These are phyloP conservation scores for Drosophila equinoxialis DNA, from an alignment of 1,140 invertebrate genomes.

Conservation along the genomic window DNA sequence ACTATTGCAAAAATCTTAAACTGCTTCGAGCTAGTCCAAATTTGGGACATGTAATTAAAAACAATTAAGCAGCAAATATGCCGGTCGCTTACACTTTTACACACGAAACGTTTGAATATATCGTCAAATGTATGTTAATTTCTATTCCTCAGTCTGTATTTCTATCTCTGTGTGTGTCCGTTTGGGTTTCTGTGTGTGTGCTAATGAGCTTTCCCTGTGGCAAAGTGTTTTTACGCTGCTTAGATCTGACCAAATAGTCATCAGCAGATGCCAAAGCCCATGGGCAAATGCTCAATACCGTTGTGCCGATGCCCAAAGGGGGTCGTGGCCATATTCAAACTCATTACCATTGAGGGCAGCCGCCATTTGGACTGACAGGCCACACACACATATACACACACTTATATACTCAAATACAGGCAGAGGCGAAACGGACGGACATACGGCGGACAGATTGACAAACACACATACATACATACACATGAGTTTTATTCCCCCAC, in stretches of 20 bases:
- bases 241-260: slow-evolving; percentile 11
- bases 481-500: slow-evolving; percentile 67
- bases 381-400: slow-evolving; percentile 9
- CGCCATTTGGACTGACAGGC: slow-evolving; percentile 8
- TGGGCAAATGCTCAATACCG: slow-evolving; percentile 31
- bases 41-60: not conserved
- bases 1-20: slow-evolving; percentile 1
- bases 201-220: slow-evolving; percentile 10
- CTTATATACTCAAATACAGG: slow-evolving; percentile 19
- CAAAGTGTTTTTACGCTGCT: slow-evolving; percentile 15
- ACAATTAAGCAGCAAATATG: not conserved
- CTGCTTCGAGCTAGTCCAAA: not conserved
- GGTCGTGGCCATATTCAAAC: slow-evolving; percentile 54
- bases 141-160: not conserved
- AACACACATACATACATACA: slow-evolving; percentile 45
- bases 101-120: not conserved
- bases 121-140: slow-evolving; percentile 5
- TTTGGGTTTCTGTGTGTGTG: not conserved
- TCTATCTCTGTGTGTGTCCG: not conserved
- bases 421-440: slow-evolving; percentile 27
- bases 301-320: slow-evolving; percentile 40
- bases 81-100: not conserved
- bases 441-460: not conserved
- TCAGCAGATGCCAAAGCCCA: slow-evolving; percentile 11
- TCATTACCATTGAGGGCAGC: slow-evolving; percentile 44